A percentile compares a stretch with the other conserved stretches of the same genome.
phyloP scores from a whole-genome alignment of 2,113 vertebrate genomes.

The Caretta caretta region DNA sequence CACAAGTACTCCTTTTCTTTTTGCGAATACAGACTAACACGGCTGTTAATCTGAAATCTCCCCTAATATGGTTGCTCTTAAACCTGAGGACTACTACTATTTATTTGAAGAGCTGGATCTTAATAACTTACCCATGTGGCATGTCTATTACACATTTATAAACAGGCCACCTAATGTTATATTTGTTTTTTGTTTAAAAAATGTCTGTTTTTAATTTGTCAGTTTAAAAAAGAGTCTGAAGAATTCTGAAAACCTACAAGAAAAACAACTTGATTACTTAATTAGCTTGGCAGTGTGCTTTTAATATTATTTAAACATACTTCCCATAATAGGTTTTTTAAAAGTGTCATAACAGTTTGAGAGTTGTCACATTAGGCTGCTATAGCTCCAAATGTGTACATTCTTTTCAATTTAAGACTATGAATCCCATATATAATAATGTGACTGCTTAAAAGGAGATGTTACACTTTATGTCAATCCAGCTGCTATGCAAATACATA shows the following conservation, averaged over 20 bases:
- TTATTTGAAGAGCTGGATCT: not conserved
- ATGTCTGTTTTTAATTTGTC: not conserved
- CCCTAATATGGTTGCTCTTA: not conserved
- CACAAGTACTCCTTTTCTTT: too few species aligned
- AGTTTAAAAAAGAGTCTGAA: not conserved
- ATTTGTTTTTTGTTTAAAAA: slow-evolving; percentile 11
- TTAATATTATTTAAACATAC: slow-evolving; percentile 38
- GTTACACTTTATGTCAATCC: slow-evolving; percentile 15
- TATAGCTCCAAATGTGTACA: not conserved
- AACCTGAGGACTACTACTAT: not conserved
- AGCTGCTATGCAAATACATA: slow-evolving; percentile 27
- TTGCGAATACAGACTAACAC: too few species aligned
- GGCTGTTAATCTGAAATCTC: not conserved
- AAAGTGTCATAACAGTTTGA: not conserved
- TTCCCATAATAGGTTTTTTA: not conserved
- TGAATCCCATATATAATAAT: slow-evolving; percentile 3
- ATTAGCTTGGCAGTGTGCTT: slow-evolving; percentile 14
- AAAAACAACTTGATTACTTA: slow-evolving; percentile 1
- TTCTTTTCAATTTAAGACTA: not conserved
- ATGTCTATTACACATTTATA: not conserved
- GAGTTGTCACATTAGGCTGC: not conserved
- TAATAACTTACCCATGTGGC: not conserved
- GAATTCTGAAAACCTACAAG: not conserved
- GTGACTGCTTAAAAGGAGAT: not conserved
- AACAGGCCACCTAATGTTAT: not conserved